phyloP scores from a whole-genome alignment of 2,797 vertebrate genomes.

The Strix occidentalis region DNA sequence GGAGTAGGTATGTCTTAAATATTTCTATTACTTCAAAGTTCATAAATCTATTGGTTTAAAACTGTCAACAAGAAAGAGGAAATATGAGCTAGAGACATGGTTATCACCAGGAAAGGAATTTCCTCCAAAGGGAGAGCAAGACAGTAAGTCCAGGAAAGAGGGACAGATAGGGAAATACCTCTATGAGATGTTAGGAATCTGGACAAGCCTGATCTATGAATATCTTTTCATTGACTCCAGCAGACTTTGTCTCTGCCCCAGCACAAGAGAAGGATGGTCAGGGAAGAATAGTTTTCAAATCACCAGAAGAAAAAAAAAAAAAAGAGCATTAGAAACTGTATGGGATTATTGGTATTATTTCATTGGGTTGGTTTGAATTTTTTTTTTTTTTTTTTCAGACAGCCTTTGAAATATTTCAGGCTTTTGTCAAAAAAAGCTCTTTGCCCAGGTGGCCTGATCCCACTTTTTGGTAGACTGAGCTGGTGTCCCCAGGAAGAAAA shows the following conservation, averaged over 20 bases:
- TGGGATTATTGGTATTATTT: background rate
- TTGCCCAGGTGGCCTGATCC: background rate
- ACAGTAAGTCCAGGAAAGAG: slow-evolving; percentile 34
- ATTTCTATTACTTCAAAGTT: slow-evolving; percentile 79
- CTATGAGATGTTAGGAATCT: background rate
- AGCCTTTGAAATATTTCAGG: background rate
- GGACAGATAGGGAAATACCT: slow-evolving; percentile 58
- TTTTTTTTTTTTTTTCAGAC: background rate
- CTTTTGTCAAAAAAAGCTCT: background rate
- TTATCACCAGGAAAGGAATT: slow-evolving; percentile 77
- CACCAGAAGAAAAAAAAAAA: background rate
- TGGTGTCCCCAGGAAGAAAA: background rate
- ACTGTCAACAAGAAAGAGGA: slow-evolving; percentile 78
- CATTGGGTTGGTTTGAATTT: background rate
- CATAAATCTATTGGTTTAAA: slow-evolving; percentile 82
- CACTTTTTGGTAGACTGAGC: background rate
- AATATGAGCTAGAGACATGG: slow-evolving; percentile 69
- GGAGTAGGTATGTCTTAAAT: slow-evolving; percentile 72
- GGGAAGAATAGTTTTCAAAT: background rate
- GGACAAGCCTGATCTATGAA: background rate
- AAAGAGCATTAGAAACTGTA: background rate
- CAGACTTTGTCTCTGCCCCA: background rate
- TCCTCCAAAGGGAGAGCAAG: slow-evolving; percentile 64
- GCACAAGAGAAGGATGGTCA: background rate
- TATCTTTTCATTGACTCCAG: slow-evolving; percentile 13